Evolutionary conservation across 2,113 vertebrate species (phyloP), one percentile per base, ranked within the genome.

Genomic region (Notiomystis cincta): DNA sequence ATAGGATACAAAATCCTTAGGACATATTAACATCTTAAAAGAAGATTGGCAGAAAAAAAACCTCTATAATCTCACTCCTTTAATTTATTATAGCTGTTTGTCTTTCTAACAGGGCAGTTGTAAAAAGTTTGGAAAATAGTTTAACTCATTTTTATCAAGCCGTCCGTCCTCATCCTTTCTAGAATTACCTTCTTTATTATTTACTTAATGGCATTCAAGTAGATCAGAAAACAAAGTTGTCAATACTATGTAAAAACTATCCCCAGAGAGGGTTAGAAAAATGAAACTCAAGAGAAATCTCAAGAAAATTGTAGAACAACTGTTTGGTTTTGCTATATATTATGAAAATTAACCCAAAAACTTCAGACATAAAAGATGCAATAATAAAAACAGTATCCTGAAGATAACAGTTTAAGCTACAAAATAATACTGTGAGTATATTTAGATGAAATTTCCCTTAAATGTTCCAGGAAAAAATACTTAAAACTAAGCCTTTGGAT

Each of bases 391-490:
- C 47, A 81, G 48, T n/a, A 87, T 81, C 48, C 31, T 61, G 64
- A 75, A 71, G 30, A 81, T 66, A 89, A 2, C 40, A 87, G 57
- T 82, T 91, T 60, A 94, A 93, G 89, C 40, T 87, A 71, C 35
- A 67, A 82, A 75, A 90, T 65, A 90, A 78, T 62, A 66, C 11
- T 47, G 6, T 1, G n/a, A 54, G 31, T 70, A 71, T 79, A 92
- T 87, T 91, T 91, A 87, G 33, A 64, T 64, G 15, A 91, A 91
- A 75, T 84, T 91, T 97, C 69, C 53, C 47, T 82, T 64, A 47
- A 75, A 84, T 53, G 28, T 76, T 92, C 80, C 79, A 96, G 76
- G 65, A 83, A 94, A 94, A 94, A 64, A 19, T 78, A 84, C 51
- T 89, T 81, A 56, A 77, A 78, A 61, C 60, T 81, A 81, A 87